These are phyloP conservation scores for Melanostoma mellinum DNA, from an alignment of 2,888 invertebrate species.

Conservation along the genomic window DNA sequence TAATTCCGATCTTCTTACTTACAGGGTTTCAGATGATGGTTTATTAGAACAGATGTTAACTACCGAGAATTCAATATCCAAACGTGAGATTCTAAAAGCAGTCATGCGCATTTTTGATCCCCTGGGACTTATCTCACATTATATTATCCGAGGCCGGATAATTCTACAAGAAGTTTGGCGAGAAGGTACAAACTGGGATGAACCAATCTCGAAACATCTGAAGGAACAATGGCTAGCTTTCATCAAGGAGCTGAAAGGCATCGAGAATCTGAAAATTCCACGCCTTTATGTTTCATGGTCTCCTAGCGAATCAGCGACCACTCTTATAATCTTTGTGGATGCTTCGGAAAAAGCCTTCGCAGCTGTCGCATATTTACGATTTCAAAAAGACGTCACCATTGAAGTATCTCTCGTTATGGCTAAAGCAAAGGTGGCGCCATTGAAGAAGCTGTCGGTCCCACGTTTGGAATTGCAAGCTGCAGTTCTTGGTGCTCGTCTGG, in stretches of 20 bases:
- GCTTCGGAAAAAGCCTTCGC: background rate
- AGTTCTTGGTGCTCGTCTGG: background rate
- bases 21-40: background rate
- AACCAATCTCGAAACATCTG: background rate
- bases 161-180: slow-evolving; percentile 22
- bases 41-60: background rate
- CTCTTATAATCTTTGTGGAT: background rate
- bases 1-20: background rate
- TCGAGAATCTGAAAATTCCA: slow-evolving; percentile 4
- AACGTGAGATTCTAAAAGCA: background rate
- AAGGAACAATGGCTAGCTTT: slow-evolving; percentile 7
- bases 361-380: background rate
- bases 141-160: slow-evolving; percentile 15
- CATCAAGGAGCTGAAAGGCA: background rate
- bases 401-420: slow-evolving; percentile 13
- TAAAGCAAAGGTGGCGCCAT: slow-evolving; percentile 6
- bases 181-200: slow-evolving; percentile 11
- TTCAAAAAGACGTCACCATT: background rate
- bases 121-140: background rate
- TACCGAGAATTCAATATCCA: background rate
- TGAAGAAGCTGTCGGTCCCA: slow-evolving; percentile 8
- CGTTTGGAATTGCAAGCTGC: slow-evolving; percentile 2
- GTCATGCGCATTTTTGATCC: slow-evolving; percentile 23
- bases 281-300: background rate
- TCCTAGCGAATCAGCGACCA: background rate